Percentiles rank a stretch among this genome's conserved stretches.
phyloP scores from a whole-genome alignment of 2,113 vertebrate genomes.

The Paralichthys olivaceus region DNA sequence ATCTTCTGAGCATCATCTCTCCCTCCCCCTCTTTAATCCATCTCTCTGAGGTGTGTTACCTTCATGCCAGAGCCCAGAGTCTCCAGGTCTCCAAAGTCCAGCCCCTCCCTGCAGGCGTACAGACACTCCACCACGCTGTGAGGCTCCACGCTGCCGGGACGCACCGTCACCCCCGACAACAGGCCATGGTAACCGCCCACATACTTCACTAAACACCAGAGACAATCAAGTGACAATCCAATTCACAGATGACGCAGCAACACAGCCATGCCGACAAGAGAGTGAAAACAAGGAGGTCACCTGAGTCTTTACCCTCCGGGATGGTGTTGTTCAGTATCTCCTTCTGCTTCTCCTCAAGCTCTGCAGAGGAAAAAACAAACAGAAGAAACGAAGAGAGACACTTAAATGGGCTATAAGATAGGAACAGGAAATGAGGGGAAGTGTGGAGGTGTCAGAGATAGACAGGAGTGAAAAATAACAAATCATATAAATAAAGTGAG shows the following conservation, averaged over 20 bases:
- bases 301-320: slow-evolving; percentile 76
- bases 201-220: slow-evolving; percentile 80
- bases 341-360: slow-evolving; percentile 77
- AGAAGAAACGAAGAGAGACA: slow-evolving; percentile 29
- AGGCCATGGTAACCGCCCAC: slow-evolving; percentile 94
- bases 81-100: slow-evolving; percentile 98
- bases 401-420: neutral
- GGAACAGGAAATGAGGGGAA: slow-evolving; percentile 12
- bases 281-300: slow-evolving; percentile 62
- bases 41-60: slow-evolving; percentile 77
- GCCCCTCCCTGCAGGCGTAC: slow-evolving; percentile 97
- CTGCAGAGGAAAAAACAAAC: slow-evolving; percentile 51
- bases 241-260: slow-evolving; percentile 14
- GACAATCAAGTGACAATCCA: neutral
- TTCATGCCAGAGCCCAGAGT: slow-evolving; percentile 99
- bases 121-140: slow-evolving; percentile 98
- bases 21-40: neutral
- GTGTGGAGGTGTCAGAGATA: slow-evolving; percentile 32
- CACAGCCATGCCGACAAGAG: slow-evolving; percentile 10
- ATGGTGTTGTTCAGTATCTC: slow-evolving; percentile 79
- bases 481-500: slow-evolving; percentile 14
- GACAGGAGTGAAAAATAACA: slow-evolving; percentile 3
- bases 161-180: slow-evolving; percentile 95
- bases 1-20: no score
- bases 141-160: slow-evolving; percentile 95